Conservation (phyloP, 2,888 invertebrate genomes). For the Nebria brevicollis region DNA sequence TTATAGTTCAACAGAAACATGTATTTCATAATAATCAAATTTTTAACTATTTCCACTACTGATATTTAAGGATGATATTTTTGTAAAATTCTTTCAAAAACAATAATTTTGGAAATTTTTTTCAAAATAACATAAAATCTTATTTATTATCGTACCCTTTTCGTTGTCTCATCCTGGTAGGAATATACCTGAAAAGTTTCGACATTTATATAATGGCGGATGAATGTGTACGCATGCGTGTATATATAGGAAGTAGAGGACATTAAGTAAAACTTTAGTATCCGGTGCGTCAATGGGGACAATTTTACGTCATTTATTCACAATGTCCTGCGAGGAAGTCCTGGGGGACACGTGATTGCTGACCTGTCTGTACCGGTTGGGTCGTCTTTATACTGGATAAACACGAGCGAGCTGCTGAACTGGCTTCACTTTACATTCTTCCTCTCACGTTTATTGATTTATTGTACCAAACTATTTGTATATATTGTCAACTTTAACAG, state of each 20-base stretch:
- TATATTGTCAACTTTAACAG: background rate
- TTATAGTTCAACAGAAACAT: no score
- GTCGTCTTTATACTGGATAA: background rate
- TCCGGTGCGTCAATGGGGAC: constrained; percentile 13
- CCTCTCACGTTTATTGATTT: background rate
- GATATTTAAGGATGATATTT: no score
- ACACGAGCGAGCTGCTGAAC: background rate
- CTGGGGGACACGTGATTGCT: constrained; percentile 20
- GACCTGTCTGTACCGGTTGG: constrained; percentile 10
- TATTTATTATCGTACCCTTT: no score
- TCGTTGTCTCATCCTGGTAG: no score
- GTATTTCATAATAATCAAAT: no score
- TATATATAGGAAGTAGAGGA: background rate
- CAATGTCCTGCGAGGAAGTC: constrained; percentile 2
- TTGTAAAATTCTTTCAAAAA: no score
- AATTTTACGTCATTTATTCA: constrained; percentile 15
- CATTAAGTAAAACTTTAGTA: constrained; percentile 6
- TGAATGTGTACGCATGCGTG: background rate
- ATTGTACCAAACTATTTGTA: constrained; percentile 14
- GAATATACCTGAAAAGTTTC: no score
- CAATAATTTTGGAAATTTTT: no score
- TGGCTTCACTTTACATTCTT: background rate
- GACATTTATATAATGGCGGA: background rate
- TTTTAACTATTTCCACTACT: no score
- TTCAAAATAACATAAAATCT: no score